phyloP scores from a whole-genome alignment of 2,797 vertebrate genomes.

The Parauchenoglanis punctatus region DNA sequence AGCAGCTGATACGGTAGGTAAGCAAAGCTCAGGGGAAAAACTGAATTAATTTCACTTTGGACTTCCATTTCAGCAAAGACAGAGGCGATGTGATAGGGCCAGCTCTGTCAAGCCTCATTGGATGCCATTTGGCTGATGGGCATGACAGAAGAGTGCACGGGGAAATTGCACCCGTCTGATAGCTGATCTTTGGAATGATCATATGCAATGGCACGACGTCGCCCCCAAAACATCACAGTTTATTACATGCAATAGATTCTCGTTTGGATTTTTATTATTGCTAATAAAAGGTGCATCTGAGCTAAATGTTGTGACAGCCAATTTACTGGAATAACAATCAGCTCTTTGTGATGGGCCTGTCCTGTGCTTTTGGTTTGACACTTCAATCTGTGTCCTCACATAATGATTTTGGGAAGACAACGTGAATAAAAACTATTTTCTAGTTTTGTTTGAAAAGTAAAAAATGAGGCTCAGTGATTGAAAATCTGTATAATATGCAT shows the following conservation, averaged over 20 bases:
- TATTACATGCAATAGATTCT: conserved; percentile 22
- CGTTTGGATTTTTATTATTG: conserved; percentile 30
- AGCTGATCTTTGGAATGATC: conserved; percentile 2
- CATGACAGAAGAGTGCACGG: conserved; percentile 24
- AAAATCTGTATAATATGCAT: background rate
- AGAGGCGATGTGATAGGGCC: conserved; percentile 34
- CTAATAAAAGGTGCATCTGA: background rate
- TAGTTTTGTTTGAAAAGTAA: background rate
- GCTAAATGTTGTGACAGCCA: background rate
- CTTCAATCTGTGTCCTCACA: background rate
- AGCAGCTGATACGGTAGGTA: conserved; percentile 53
- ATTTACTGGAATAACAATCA: conserved; percentile 37
- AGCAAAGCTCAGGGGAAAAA: conserved; percentile 38
- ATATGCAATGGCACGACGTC: conserved; percentile 9
- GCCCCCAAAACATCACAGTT: background rate
- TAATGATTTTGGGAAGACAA: conserved; percentile 6
- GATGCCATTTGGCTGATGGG: conserved; percentile 40
- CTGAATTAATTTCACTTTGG: conserved; percentile 58
- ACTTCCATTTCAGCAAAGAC: conserved; percentile 40
- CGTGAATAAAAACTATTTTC: background rate
- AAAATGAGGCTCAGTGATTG: background rate
- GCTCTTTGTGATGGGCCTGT: conserved; percentile 1
- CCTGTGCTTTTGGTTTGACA: conserved; percentile 2
- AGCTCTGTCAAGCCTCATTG: conserved; percentile 31
- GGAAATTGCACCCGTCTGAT: conserved; percentile 38